phyloP scores from a whole-genome alignment of 2,888 invertebrate species.

The Sycophila texana region DNA sequence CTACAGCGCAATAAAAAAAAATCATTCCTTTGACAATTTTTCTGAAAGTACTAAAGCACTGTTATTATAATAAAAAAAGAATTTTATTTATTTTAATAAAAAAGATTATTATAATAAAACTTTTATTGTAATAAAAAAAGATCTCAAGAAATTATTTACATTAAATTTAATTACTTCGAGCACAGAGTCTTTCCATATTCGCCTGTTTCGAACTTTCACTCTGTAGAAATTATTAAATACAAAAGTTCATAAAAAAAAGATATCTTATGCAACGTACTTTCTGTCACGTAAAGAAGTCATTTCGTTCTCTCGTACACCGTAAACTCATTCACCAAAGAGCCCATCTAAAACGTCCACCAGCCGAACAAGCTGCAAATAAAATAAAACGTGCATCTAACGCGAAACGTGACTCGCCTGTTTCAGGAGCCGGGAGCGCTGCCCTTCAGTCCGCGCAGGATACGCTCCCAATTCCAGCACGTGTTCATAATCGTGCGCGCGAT shows the following conservation, averaged over 20 bases:
- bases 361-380: neutral
- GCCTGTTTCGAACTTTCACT: too few relatives aligned
- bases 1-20: neutral
- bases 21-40: neutral
- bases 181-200: too few relatives aligned
- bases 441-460: constrained; percentile 94
- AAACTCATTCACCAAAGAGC: neutral
- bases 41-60: neutral
- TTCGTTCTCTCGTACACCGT: neutral
- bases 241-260: too few relatives aligned
- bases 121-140: neutral
- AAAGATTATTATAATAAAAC: neutral
- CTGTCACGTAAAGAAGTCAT: neutral
- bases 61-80: neutral
- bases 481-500: constrained; percentile 93
- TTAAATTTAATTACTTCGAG: too few relatives aligned
- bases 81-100: neutral
- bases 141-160: neutral
- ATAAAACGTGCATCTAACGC: neutral
- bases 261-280: too few relatives aligned
- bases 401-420: neutral
- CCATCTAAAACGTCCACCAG: too few relatives aligned
- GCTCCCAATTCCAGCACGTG: constrained; percentile 98
- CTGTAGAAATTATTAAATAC: too few relatives aligned
- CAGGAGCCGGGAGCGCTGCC: constrained; percentile 94